Conservation (phyloP, 2,888 invertebrate genomes). For the Cosmia trapezina region DNA sequence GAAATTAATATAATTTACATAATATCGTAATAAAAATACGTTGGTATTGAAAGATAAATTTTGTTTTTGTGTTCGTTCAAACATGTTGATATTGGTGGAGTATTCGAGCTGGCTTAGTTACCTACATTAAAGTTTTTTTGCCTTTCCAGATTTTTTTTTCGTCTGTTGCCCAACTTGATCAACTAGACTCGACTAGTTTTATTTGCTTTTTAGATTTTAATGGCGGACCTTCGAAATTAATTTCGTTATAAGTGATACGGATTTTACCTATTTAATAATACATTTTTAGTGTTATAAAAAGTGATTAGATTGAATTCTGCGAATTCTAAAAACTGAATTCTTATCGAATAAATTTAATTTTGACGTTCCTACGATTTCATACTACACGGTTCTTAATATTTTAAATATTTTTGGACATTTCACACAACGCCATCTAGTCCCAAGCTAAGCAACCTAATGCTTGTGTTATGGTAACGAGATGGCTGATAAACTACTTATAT, state of each 20-base stretch:
- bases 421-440: too few species aligned
- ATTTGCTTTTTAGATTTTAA: conserved; percentile 18
- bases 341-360: conserved; percentile 24
- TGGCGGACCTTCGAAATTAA: conserved; percentile 21
- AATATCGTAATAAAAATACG: conserved; percentile 48
- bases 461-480: too few species aligned
- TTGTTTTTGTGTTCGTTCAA: conserved; percentile 24
- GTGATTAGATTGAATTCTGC: background rate
- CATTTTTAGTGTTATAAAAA: conserved; percentile 21
- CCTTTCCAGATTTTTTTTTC: conserved; percentile 20
- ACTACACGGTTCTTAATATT: conserved; percentile 17
- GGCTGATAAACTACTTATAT: too few species aligned
- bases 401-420: too few species aligned
- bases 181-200: conserved; percentile 16
- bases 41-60: conserved; percentile 32
- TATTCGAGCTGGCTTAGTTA: conserved; percentile 24
- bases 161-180: conserved; percentile 17
- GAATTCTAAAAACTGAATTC: conserved; percentile 5
- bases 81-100: conserved; percentile 21
- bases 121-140: conserved; percentile 30
- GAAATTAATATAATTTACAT: conserved; percentile 51
- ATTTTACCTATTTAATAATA: conserved; percentile 5
- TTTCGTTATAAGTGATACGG: background rate
- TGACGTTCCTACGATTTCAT: conserved; percentile 30
- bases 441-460: too few species aligned